Evolutionary conservation across 1,140 invertebrate species (phyloP), one percentile per base, ranked within the genome.

Genomic region (Musca domestica): DNA sequence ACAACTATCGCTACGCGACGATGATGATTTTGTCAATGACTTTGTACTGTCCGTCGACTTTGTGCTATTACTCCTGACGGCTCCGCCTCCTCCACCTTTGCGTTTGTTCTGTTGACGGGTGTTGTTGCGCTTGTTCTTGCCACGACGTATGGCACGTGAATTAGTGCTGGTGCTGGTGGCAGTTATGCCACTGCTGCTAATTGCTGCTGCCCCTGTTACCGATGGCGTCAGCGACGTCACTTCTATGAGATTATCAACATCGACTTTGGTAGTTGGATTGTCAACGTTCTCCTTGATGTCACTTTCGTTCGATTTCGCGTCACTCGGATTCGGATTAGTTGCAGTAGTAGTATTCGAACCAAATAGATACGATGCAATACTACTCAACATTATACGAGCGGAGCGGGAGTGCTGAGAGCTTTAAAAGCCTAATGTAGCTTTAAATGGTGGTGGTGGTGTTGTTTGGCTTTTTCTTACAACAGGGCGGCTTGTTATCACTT

Each of bases 351-450:
- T 70, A 69, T 63, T 71, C 75, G 77, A 74, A 74, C 79, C 78
- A 77, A 81, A 81, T 71, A 81, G 71, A 76, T 74, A 81, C 67
- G 79, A 74, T 70, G 78, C 79, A 72, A 81, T 75, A 70, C 79
- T 78, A 73, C 73, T 81, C 73, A 81, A 78, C 79, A 81, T 81
- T 81, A 81, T 81, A 81, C 67, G 27, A 61, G 56, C 30, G 20
- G 15, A 15, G 47, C 15, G 47, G 3, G 47, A 48, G 47, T 0
- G n/a, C n/a, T 19, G 48, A 5, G 48, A 52, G 52, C 22, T 27
- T 25, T 56, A 25, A 56, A 27, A 56, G 52, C 52, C 17, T 14
- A 12, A 14, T 27, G 12, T 22, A 56, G 52, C 52, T 56, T 27
- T 56, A 54, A 54, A 54, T 15, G 15, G 6, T n/a, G n/a, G n/a